Evolutionary conservation across 2,113 vertebrate genomes (phyloP).

Genomic region (Micronisus gabar): DNA sequence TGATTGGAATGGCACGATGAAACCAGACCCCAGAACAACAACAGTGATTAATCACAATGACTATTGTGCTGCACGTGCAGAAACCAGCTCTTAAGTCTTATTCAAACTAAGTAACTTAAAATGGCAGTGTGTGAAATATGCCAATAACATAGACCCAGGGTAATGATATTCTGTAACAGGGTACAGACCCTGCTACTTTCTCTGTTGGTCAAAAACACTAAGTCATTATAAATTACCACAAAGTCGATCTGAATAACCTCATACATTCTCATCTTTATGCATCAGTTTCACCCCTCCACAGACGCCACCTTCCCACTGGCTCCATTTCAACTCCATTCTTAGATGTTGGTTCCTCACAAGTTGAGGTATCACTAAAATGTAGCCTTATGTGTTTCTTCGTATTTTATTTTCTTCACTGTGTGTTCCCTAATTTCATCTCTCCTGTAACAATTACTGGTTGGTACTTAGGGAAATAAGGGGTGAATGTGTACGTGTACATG

Average conservation of each 20-base stretch:
- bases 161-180: neutral
- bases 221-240: neutral
- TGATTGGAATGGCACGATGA: neutral
- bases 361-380: neutral
- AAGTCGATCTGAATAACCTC: neutral
- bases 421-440: neutral
- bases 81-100: neutral
- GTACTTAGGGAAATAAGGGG: neutral
- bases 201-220: neutral
- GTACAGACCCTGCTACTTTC: neutral
- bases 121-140: neutral
- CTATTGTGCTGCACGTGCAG: neutral
- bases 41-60: neutral
- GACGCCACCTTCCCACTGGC: neutral
- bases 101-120: neutral
- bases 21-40: neutral
- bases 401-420: neutral
- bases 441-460: neutral
- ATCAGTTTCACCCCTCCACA: neutral
- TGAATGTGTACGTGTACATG: accelerated
- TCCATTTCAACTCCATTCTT: neutral
- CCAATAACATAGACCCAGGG: neutral
- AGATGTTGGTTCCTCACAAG: neutral
- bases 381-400: neutral
- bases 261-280: neutral